Evolutionary conservation across 2,113 vertebrate species (phyloP), one percentile per base, ranked within the genome.

Genomic region (Axis porcinus): DNA sequence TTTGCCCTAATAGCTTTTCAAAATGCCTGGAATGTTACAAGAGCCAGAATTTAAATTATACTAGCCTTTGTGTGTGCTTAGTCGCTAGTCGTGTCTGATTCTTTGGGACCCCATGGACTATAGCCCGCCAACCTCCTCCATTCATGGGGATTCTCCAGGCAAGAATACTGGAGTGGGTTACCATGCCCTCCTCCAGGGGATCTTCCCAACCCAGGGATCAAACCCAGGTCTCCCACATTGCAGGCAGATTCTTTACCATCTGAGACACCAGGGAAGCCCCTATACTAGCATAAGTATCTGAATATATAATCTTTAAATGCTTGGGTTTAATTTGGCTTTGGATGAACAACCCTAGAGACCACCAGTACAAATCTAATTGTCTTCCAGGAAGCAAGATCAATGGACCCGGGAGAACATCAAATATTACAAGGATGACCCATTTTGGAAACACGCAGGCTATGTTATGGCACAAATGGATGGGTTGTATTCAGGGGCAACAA

Each of bases 371-470:
- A 28, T 40, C 97, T 96, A 93, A 95, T 98, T 98, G 88, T 96
- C 40, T 95, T n/a, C 58, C 98, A 99, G 99, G 95, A 98, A 99
- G 93, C 99, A 99, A 98, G 99, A 99, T 86, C 50, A 98, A 0
- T 99, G 99, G 99, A 98, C 99, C 94, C 99, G 99, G 95, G 62
- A 99, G 86, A 99, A 99, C 95, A 99, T 99, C 86, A 99, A 98
- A 97, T 86, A 98, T 76, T 98, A 99, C 94, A 98, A 98, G 91
- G 67, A 98, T 1, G 99, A 99, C 90, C 99, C 99, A 3, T 99
- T 99, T 97, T 99, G 99, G 99, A 99, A 97, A 95, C 99, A 99
- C 79, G 83, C 96, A 0, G 99, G 99, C 93, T 99, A 99, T 95
- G 92, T 99, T 47, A n/a, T 99, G 89, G 98, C 99, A 40, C 99